Evolutionary conservation across 2,888 invertebrate genomes (phyloP).

Genomic region (Pachymerium ferrugineum): DNA sequence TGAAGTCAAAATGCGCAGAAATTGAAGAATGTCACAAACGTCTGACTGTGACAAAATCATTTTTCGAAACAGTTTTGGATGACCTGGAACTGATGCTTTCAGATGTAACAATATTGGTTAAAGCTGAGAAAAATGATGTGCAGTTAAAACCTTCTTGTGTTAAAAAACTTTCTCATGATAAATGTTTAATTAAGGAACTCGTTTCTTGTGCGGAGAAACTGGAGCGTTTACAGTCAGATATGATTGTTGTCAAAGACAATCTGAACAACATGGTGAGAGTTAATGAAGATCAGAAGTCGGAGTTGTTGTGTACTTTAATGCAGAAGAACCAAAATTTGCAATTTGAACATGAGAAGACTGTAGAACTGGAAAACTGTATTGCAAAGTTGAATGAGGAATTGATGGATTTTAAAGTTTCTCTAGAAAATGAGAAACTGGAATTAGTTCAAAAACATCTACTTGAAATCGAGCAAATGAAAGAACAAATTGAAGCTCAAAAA

Average conservation of each 20-base stretch:
- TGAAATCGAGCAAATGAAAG: constrained; percentile 1
- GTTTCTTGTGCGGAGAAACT: not conserved
- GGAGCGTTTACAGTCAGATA: not conserved
- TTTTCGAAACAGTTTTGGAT: not conserved
- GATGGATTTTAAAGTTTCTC: not conserved
- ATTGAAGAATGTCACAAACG: not conserved
- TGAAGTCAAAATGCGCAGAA: not conserved
- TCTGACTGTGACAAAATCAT: not conserved
- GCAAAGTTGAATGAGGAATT: not conserved
- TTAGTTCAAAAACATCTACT: not conserved
- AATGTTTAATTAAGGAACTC: not conserved
- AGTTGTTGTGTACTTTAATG: not conserved
- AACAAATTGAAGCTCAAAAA: not conserved
- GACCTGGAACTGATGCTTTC: not conserved
- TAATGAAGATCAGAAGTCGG: not conserved
- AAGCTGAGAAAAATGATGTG: not conserved
- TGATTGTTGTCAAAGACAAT: not conserved
- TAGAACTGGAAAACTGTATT: not conserved
- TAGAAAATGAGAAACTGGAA: constrained; percentile 11
- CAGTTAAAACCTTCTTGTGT: not conserved
- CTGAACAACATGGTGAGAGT: not conserved
- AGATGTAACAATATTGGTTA: not conserved
- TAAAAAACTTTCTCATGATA: not conserved
- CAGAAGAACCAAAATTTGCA: not conserved
- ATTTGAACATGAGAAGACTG: not conserved